Evolutionary conservation across 2,113 vertebrate genomes (phyloP), one percentile per base, ranked within the genome.

Genomic region (Chaetodon auriga): DNA sequence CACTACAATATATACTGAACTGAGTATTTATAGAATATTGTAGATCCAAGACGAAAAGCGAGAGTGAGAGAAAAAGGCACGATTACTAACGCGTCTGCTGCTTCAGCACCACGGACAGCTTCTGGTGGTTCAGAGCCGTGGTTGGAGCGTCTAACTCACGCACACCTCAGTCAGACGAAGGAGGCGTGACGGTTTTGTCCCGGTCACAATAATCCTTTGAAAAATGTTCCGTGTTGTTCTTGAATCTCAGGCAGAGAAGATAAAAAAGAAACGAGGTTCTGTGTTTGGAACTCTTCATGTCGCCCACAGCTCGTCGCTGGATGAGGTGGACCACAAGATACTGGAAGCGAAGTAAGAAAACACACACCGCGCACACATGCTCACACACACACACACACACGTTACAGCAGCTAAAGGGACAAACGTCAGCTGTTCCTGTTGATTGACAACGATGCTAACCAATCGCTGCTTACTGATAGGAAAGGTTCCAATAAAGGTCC

Each of bases 311-410:
- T 99, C 98, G 9, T 99, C 98, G 1, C 93, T 99, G 55, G 98
- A 99, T 87, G 98, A 99, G 92, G 98, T 99, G 88, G 98, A 99
- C 93, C 98, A 99, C 94, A 99, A 99, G 95, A 99, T 99, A 92
- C 96, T 99, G 82, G 97, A 99, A 93, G 98, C 98, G 90, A 99
- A 99, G 98, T 99, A 96, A 96, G 97, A 45, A 30, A 68, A 36
- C 61, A 77, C 46, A 54, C 35, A 19, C 1, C 12, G 23, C 54
- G 6, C 5, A 63, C 80, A 76, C 58, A 43, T n/a, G n/a, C n/a
- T 7, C 30, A 30, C 30, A 21, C 70, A 21, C 38, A 43, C 69
- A 9, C 68, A 14, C 48, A 63, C 64, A 66, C 25, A 38, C 66
- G 4, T 11, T 14, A 55, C 36, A 43, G 36, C 68, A 53, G 49